phyloP scores from a whole-genome alignment of 2,888 invertebrate species.

The Acanthosoma haemorrhoidale region DNA sequence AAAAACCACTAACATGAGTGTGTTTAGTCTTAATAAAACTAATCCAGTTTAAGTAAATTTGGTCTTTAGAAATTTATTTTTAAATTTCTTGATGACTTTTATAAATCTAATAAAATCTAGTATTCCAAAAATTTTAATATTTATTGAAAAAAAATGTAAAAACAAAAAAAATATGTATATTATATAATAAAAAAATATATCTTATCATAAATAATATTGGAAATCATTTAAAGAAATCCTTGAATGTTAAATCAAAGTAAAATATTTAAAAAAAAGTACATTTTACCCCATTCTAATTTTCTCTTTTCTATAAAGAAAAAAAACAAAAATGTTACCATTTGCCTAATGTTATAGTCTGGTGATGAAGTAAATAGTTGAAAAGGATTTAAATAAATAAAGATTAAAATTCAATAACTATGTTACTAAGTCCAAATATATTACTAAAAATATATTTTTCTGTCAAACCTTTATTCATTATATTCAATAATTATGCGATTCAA shows the following conservation, averaged over 20 bases:
- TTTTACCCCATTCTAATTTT: neutral
- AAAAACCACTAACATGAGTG: constrained; percentile 19
- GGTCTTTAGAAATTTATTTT: constrained; percentile 25
- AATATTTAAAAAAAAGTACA: neutral
- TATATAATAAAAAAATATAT: neutral
- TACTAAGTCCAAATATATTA: neutral
- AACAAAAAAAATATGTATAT: neutral
- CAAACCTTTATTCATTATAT: neutral
- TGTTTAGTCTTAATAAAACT: constrained; percentile 1
- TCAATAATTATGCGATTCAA: neutral
- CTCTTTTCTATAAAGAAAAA: neutral
- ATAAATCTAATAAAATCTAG: constrained; percentile 3
- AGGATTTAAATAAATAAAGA: neutral
- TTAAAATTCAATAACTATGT: neutral
- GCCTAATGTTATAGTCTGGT: neutral
- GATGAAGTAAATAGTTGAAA: neutral
- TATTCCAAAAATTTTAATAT: neutral
- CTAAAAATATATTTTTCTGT: neutral
- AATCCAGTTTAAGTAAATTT: neutral
- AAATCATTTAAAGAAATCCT: too few relatives aligned
- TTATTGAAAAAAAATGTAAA: neutral
- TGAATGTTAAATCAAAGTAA: neutral
- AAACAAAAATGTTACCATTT: neutral
- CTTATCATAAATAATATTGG: too few relatives aligned
- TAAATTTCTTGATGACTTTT: constrained; percentile 19